These are phyloP conservation scores for Heterodera filipjevi DNA, from an alignment of 2,888 invertebrate genomes.

Conservation along the genomic window DNA sequence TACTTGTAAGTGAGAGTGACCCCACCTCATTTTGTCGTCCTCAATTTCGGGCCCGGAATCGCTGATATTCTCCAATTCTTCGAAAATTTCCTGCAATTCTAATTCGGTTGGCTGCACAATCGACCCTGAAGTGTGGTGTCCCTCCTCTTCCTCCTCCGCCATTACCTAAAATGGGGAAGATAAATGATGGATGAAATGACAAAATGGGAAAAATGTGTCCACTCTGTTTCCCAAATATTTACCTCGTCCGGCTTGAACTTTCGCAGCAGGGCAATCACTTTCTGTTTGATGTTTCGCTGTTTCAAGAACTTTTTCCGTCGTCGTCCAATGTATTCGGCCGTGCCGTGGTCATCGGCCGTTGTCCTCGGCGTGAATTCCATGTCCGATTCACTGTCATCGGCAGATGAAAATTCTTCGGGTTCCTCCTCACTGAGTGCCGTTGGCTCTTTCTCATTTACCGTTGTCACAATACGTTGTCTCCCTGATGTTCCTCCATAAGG, in stretches of 20 bases:
- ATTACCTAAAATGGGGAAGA: not conserved
- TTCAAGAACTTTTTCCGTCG: slow-evolving; percentile 35
- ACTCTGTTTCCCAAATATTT: slow-evolving; percentile 54
- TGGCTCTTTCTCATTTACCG: slow-evolving; percentile 19
- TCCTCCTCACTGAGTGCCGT: slow-evolving; percentile 44
- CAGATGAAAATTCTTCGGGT: slow-evolving; percentile 44
- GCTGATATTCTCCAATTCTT: slow-evolving; percentile 91
- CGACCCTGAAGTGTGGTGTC: slow-evolving; percentile 16
- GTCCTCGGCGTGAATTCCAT: slow-evolving; percentile 32
- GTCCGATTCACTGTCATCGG: slow-evolving; percentile 40
- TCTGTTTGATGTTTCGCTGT: slow-evolving; percentile 83
- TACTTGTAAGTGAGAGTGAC: not conserved
- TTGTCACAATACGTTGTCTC: slow-evolving; percentile 17
- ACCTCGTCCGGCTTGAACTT: slow-evolving; percentile 76
- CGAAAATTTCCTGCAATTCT: slow-evolving; percentile 69
- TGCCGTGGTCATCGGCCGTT: slow-evolving; percentile 20
- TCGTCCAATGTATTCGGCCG: slow-evolving; percentile 22
- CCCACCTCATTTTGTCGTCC: slow-evolving; percentile 50
- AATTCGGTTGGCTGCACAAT: slow-evolving; percentile 50
- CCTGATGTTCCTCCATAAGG: slow-evolving; percentile 12
- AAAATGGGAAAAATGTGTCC: not conserved
- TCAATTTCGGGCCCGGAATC: slow-evolving; percentile 78
- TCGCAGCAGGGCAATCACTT: slow-evolving; percentile 89
- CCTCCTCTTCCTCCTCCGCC: not conserved
- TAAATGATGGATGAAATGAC: not conserved